A percentile compares a stretch with the other conserved stretches of the same genome.
Conservation (phyloP, 2,888 invertebrate genomes). For the Malacosoma neustria region DNA sequence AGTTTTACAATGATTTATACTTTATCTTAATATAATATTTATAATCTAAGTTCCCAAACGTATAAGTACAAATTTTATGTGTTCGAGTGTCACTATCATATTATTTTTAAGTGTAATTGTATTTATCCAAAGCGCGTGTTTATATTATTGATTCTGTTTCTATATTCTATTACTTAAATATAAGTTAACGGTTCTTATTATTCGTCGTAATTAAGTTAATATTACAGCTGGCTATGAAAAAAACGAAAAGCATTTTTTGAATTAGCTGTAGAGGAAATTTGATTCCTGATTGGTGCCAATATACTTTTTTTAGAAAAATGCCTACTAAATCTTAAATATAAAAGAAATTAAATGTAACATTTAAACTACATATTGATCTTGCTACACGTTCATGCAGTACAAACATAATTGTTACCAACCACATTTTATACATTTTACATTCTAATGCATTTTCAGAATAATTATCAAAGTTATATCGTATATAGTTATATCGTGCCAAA, state of each 20-base stretch:
- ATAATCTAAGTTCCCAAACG: conserved; percentile 47
- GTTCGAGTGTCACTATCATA: conserved; percentile 66
- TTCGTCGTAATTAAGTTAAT: conserved; percentile 30
- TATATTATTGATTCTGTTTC: conserved; percentile 64
- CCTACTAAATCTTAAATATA: too few relatives aligned
- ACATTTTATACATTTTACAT: too few relatives aligned
- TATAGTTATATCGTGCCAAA: conserved; percentile 63
- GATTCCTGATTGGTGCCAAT: not conserved
- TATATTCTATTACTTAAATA: conserved; percentile 59
- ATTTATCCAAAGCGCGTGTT: conserved; percentile 71
- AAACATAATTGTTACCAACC: too few relatives aligned
- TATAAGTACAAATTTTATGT: conserved; percentile 71
- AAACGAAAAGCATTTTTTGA: conserved; percentile 18
- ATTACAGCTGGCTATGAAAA: conserved; percentile 42
- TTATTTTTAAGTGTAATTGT: conserved; percentile 56
- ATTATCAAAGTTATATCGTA: too few relatives aligned
- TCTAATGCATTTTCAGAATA: too few relatives aligned
- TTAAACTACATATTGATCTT: too few relatives aligned
- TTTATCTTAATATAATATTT: conserved; percentile 37
- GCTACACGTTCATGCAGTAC: too few relatives aligned
- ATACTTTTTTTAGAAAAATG: not conserved
- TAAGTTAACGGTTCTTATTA: conserved; percentile 36
- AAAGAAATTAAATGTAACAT: too few relatives aligned
- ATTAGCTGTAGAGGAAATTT: not conserved
- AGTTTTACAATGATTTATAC: conserved; percentile 33